Evolutionary conservation across 2,888 invertebrate species (phyloP).

Genomic region (Dryobota labecula): DNA sequence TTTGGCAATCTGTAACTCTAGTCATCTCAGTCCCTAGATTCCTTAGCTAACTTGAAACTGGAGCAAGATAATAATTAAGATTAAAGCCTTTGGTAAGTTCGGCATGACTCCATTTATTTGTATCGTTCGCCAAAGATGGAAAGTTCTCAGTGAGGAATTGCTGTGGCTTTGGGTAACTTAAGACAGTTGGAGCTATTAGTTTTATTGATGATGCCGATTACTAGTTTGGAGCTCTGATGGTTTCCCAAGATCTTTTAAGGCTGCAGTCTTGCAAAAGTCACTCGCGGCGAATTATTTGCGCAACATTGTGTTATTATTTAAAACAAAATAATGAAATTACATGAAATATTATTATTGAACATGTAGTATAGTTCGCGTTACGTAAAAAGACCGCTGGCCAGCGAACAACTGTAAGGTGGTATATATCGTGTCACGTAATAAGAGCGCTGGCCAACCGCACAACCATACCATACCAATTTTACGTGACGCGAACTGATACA

Average conservation of each 20-base stretch:
- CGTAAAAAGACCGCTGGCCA: too few species aligned
- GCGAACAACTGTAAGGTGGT: too few species aligned
- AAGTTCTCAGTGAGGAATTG: conserved; percentile 47
- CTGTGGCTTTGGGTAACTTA: conserved; percentile 44
- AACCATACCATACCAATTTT: too few species aligned
- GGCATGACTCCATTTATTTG: conserved; percentile 46
- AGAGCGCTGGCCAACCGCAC: too few species aligned
- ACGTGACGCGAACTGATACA: too few species aligned
- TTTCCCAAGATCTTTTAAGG: conserved; percentile 3
- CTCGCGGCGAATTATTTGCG: too few species aligned
- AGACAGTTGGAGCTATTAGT: conserved; percentile 49
- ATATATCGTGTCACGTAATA: too few species aligned
- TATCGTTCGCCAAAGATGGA: conserved; percentile 47
- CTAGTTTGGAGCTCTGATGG: conserved; percentile 25
- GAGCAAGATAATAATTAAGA: conserved; percentile 48
- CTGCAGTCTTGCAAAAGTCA: too few species aligned
- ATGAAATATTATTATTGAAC: too few species aligned
- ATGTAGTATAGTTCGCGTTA: too few species aligned
- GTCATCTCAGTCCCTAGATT: conserved; percentile 33
- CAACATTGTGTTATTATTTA: too few species aligned
- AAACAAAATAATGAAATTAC: too few species aligned
- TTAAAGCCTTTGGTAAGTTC: conserved; percentile 45
- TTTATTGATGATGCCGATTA: conserved; percentile 55
- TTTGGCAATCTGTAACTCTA: conserved; percentile 13
- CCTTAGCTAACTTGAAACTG: conserved; percentile 45